A percentile compares a stretch with the other conserved stretches of the same genome.
Evolutionary conservation across 2,113 vertebrate species (phyloP).

Genomic region (Neolamprologus fasciatus): DNA sequence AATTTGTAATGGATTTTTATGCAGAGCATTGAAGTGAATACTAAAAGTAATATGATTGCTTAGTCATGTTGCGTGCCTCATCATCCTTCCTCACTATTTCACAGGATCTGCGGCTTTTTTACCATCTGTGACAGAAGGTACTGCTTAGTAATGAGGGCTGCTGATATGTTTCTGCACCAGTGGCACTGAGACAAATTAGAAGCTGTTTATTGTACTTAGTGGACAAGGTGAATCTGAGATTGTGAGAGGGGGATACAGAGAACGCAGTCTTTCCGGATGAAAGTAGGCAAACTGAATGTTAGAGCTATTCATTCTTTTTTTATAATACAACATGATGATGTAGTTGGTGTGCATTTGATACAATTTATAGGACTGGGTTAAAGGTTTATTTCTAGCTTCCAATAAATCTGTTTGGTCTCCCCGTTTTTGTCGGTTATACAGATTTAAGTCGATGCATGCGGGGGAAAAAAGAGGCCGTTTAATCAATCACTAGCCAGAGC

Average conservation of each 20-base stretch:
- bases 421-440: not conserved
- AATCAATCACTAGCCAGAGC: constrained; percentile 9
- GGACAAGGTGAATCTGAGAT: not conserved
- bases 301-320: not conserved
- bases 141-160: constrained; percentile 13
- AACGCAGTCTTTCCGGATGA: not conserved
- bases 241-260: not conserved
- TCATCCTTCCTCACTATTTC: not conserved
- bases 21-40: not conserved
- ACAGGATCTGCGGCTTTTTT: not conserved
- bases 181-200: constrained; percentile 11
- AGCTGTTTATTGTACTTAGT: constrained; percentile 2
- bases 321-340: not conserved
- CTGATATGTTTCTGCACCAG: constrained; percentile 17
- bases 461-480: not conserved
- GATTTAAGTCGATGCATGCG: not conserved
- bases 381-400: not conserved
- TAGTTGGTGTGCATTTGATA: not conserved
- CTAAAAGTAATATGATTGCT: not conserved
- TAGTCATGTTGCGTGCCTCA: not conserved
- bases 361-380: not conserved
- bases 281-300: not conserved
- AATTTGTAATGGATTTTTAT: not conserved
- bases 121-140: not conserved
- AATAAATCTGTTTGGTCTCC: not conserved